Conservation (phyloP, 2,113 vertebrate genomes). For the Varanus komodoensis region DNA sequence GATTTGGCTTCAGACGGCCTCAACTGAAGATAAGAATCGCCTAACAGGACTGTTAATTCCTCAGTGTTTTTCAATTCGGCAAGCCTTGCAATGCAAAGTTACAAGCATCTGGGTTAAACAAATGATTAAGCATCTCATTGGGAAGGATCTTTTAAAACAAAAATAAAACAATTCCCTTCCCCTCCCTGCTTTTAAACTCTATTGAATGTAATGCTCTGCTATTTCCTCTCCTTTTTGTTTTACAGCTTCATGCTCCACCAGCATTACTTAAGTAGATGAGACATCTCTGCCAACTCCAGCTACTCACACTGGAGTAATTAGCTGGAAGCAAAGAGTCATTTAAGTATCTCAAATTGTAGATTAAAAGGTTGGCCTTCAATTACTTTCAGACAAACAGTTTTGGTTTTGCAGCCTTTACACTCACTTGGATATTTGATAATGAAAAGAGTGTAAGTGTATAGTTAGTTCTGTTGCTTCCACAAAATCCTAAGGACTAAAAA, state of each 20-base stretch:
- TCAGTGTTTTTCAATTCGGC: neutral
- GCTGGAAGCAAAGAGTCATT: constrained; percentile 35
- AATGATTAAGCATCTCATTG: neutral
- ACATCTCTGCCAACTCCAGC: constrained; percentile 27
- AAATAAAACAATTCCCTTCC: neutral
- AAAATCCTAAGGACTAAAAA: neutral
- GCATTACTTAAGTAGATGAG: constrained; percentile 21
- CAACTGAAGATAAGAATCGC: neutral
- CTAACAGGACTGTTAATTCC: neutral
- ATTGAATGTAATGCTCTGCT: constrained; percentile 9
- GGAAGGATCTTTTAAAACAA: too few relatives aligned
- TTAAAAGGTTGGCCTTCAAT: constrained; percentile 4
- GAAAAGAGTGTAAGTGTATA: neutral
- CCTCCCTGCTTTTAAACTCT: neutral
- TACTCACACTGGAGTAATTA: constrained; percentile 40
- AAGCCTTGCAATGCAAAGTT: neutral
- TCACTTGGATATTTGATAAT: neutral
- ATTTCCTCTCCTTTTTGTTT: neutral
- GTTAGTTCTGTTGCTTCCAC: neutral
- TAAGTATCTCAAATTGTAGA: constrained; percentile 36
- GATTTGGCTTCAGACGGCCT: neutral
- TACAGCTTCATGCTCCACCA: neutral
- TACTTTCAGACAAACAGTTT: constrained; percentile 1
- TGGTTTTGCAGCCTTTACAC: neutral
- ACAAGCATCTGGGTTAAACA: neutral